phyloP scores from a whole-genome alignment of 2,113 vertebrate species.

The Thermophis baileyi region DNA sequence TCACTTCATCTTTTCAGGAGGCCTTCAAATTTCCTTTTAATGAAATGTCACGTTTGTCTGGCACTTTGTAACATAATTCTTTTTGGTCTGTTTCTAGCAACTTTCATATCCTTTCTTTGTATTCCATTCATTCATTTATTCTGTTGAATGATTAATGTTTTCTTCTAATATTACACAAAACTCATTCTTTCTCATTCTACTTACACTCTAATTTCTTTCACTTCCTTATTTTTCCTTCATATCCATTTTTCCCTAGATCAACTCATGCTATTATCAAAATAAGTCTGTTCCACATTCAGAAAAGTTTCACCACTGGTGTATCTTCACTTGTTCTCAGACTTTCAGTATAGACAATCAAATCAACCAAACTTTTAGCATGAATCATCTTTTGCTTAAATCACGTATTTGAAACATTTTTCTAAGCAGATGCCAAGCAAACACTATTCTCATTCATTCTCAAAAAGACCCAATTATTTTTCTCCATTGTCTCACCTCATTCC shows the following conservation, averaged over 20 bases:
- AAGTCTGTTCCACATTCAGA: neutral
- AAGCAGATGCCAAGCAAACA: neutral
- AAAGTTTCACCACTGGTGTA: neutral
- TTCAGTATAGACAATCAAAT: neutral
- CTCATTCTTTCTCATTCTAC: neutral
- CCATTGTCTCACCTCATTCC: neutral
- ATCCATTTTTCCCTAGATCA: neutral
- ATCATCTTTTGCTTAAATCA: neutral
- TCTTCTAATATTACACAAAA: neutral
- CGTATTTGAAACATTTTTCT: neutral
- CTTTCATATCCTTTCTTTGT: neutral
- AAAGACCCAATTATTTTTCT: neutral
- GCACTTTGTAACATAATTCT: neutral
- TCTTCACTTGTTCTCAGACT: neutral
- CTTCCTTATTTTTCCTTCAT: neutral
- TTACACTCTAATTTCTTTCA: neutral
- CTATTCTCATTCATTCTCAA: neutral
- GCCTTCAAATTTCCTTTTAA: neutral
- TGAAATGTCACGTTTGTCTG: neutral
- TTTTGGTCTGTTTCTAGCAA: neutral
- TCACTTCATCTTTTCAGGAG: neutral
- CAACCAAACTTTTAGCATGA: neutral
- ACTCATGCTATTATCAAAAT: neutral
- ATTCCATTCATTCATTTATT: neutral
- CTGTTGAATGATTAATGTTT: neutral